phyloP scores from a whole-genome alignment of 2,113 vertebrate species.

The Xiphorhynchus elegans region DNA sequence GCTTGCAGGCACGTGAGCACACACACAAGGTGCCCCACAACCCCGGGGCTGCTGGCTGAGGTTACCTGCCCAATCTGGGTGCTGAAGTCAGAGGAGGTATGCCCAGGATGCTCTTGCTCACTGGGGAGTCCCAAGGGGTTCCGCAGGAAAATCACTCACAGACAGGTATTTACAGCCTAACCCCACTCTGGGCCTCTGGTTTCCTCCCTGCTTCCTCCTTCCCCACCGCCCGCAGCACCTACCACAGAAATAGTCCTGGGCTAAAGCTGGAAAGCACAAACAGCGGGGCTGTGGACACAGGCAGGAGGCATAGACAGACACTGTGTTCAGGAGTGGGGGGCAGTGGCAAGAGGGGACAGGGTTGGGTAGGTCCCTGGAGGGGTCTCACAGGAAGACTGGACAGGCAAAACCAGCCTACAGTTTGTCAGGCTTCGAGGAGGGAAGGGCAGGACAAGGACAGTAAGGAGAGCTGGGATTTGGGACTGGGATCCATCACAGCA shows the following conservation, averaged over 20 bases:
- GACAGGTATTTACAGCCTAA: conserved; percentile 27
- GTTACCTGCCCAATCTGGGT: background rate
- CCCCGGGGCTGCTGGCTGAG: rapidly evolving
- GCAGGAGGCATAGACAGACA: background rate
- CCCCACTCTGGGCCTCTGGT: background rate
- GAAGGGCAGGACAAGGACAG: background rate
- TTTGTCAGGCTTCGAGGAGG: rapidly evolving
- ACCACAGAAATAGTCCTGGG: conserved; percentile 41
- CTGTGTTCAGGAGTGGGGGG: background rate
- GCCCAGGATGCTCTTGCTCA: background rate
- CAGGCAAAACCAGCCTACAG: background rate
- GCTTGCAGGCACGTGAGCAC: background rate
- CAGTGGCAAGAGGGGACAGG: background rate
- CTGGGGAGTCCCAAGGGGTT: background rate
- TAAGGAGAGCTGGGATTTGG: background rate
- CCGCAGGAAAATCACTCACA: background rate
- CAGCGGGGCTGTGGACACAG: background rate
- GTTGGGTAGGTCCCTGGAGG: background rate
- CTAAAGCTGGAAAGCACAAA: conserved; percentile 61
- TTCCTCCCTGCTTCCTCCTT: conserved; percentile 38
- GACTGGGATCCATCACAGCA: background rate
- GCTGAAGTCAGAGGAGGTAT: background rate
- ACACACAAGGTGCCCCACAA: background rate
- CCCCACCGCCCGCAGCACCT: background rate
- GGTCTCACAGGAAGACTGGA: conserved; percentile 13